Base-by-base conservation (phyloP, 2,113 vertebrate species). In the Brienomyrus longianalis region DNA sequence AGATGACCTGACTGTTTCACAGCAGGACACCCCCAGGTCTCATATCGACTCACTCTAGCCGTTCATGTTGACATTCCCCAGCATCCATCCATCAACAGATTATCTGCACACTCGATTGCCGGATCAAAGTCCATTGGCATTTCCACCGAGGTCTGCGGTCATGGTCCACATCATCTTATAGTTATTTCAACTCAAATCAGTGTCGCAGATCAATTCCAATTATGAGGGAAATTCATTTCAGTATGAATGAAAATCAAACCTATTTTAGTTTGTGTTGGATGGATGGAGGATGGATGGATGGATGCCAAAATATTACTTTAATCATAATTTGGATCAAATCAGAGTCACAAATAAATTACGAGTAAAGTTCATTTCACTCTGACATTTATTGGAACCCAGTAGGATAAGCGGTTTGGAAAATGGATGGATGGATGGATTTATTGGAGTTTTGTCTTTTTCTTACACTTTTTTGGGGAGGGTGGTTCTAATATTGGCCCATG, bases 81-180 rank as follows among this genome's bases (percentile, higher is more conserved):
- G 7, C 23, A 89, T 66, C 62, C 88, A 83, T 54, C 35, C 66
- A 89, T 54, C 27, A 35, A 89, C 83, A 17, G 51, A 52, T 89
- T 83, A 35, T 39, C 50, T 54, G 35, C 88, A 54, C n/a, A 51
- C 51, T 77, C 56, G 50, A 89, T 56, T 89, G 51, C 50, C 52
- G 43, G 43, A 77, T 83, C 35, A 83, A 88, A 35, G 35, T 50
- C 50, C 39, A 45, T 80, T 88, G 66, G 66, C 19, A 39, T 88
- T 52, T 77, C 47, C 47, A 54, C 80, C 19, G 66, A 80, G 66
- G 52, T 31, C 31, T 77, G n/a, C 50, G 27, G 8, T 77, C 3
- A 19, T 50, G 4, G 6, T 10, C 17, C 23, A 21, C 27, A 56
- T 56, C 23, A n/a, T 52, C 43, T 56, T 43, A 2, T 2, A 80